Percentiles rank a stretch among this genome's conserved stretches.
phyloP scores from a whole-genome alignment of 2,797 vertebrate species.

The Eulemur mongoz region DNA sequence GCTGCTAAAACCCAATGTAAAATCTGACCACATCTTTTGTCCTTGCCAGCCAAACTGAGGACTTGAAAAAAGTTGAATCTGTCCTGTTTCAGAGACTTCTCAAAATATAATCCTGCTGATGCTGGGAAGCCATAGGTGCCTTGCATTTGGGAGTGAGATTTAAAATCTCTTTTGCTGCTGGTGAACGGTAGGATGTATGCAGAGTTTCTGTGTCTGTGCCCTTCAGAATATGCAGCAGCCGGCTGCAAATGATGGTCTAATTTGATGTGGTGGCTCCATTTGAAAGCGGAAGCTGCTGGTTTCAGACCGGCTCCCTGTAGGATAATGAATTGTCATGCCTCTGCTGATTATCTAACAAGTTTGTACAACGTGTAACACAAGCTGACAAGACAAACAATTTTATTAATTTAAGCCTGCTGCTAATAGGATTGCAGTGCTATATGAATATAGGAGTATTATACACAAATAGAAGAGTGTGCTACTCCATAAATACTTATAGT shows the following conservation, averaged over 20 bases:
- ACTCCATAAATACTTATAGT: not conserved
- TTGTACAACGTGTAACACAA: constrained; percentile 65
- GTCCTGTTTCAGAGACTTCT: constrained; percentile 1
- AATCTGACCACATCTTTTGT: not conserved
- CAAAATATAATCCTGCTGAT: not conserved
- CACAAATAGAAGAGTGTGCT: not conserved
- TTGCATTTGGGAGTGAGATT: not conserved
- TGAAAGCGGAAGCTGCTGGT: constrained; percentile 67
- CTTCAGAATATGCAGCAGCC: constrained; percentile 39
- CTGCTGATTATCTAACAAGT: constrained; percentile 81
- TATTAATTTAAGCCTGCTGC: constrained; percentile 79
- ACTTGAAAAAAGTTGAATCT: not conserved
- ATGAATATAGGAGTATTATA: constrained; percentile 38
- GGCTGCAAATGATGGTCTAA: constrained; percentile 56
- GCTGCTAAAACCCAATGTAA: not conserved
- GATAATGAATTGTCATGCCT: constrained; percentile 81
- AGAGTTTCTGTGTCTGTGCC: not conserved
- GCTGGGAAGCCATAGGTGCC: not conserved
- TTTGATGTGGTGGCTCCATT: constrained; percentile 63
- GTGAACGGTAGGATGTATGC: not conserved
- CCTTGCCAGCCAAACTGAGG: not conserved
- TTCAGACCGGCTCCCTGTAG: constrained; percentile 72
- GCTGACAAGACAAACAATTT: constrained; percentile 82
- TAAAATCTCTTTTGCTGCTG: not conserved
- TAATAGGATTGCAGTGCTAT: constrained; percentile 58